phyloP scores from a whole-genome alignment of 2,888 invertebrate species.

The Barypeithes pellucidus region DNA sequence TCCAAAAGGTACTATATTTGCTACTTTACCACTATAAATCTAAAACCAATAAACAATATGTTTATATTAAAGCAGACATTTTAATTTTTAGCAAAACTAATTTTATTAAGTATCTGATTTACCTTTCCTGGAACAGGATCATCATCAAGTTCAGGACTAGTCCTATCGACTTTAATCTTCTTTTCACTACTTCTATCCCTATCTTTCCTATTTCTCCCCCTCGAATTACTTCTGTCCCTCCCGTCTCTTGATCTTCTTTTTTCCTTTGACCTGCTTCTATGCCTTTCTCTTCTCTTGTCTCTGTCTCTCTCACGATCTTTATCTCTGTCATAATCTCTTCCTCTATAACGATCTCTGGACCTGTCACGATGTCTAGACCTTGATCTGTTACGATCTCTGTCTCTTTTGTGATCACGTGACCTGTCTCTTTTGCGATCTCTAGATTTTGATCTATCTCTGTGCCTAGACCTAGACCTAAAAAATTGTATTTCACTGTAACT shows the following conservation, averaged over 20 bases:
- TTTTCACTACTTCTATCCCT: slow-evolving; percentile 54
- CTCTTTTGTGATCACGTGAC: slow-evolving; percentile 57
- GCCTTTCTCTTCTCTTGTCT: slow-evolving; percentile 62
- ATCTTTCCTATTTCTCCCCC: slow-evolving; percentile 51
- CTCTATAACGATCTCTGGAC: slow-evolving; percentile 58
- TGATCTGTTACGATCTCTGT: slow-evolving; percentile 63
- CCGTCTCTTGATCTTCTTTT: slow-evolving; percentile 56
- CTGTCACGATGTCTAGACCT: slow-evolving; percentile 60
- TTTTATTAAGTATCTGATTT: slow-evolving; percentile 54
- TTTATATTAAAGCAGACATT: background rate
- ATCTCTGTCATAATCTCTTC: slow-evolving; percentile 60
- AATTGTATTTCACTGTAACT: too few relatives aligned
- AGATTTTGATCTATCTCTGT: slow-evolving; percentile 57
- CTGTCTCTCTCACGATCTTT: slow-evolving; percentile 60
- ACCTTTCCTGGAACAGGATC: slow-evolving; percentile 86
- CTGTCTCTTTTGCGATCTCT: slow-evolving; percentile 55
- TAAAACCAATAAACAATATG: slow-evolving; percentile 66
- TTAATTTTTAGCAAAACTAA: background rate
- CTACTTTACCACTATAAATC: slow-evolving; percentile 95
- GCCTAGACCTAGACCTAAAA: slow-evolving; percentile 44
- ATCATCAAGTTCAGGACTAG: slow-evolving; percentile 77
- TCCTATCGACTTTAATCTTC: slow-evolving; percentile 58
- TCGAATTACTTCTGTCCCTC: slow-evolving; percentile 50
- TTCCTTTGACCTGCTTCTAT: slow-evolving; percentile 58
- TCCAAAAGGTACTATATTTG: slow-evolving; percentile 97